Evolutionary conservation across 2,113 vertebrate genomes (phyloP), one percentile per base, ranked within the genome.

Genomic region (Pachyramphus minor): DNA sequence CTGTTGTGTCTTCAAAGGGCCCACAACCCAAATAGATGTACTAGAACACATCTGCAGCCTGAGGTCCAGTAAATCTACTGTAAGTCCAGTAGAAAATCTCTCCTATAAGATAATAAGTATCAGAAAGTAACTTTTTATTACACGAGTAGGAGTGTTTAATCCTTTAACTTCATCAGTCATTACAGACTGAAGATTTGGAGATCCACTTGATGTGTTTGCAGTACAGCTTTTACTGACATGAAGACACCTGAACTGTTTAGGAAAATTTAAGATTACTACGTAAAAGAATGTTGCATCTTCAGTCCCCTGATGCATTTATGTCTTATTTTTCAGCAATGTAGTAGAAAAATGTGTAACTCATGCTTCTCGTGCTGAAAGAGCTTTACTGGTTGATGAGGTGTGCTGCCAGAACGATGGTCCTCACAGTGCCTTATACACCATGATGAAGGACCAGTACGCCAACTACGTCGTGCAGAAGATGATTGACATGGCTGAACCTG

Each of bases 361-460:
- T 55, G 99, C 99, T 8, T 99, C 99, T 17, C 99, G 99, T 50
- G 98, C 99, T 8, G 99, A 99, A 98, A 98, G 99, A 94, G 99
- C 99, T 49, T 97, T 99, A 91, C 98, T 99, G 74, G 99, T 99
- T 30, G 99, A 99, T 31, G 99, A 99, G 90, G 98, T 99, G 79
- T 99, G 99, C 98, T 99, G 99, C 97, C 99, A 99, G 98, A 99
- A 99, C 45, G 99, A 99, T 50, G 99, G 99, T 96, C 99, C 99
- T 94, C 99, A 99, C 98, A 99, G 99, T 97, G 99, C 99, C 98
- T 98, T 99, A 98, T 99, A 99, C 98, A 99, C 99, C 98, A 99
- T 99, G 99, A 99, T 99, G 99, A 99, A 99, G 98, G 99, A 99
- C 98, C 99, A 99, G 97, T 99, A 99, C 18, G 99, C 99, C 97